These are phyloP conservation scores for Nineta flava DNA, from an alignment of 2,888 invertebrate genomes.

Conservation along the genomic window DNA sequence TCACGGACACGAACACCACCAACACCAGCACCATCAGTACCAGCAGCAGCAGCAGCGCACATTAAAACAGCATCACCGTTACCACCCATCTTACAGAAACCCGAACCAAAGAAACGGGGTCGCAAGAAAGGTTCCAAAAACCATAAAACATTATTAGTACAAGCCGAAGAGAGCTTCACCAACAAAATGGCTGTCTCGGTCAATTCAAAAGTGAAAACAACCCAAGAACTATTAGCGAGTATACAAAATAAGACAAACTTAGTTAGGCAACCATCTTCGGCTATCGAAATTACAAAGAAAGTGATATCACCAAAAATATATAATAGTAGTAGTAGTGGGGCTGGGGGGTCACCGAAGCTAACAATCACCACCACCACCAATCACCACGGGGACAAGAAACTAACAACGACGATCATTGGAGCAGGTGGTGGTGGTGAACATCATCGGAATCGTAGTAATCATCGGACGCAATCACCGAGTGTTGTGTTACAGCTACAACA, in stretches of 20 bases:
- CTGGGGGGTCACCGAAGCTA: background rate
- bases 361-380: background rate
- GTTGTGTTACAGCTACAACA: no score
- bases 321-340: no score
- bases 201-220: slow-evolving; percentile 53
- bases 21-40: slow-evolving; percentile 5
- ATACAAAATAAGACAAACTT: slow-evolving; percentile 33
- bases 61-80: slow-evolving; percentile 14
- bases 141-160: slow-evolving; percentile 31
- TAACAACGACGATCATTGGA: slow-evolving; percentile 16
- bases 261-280: background rate
- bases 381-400: slow-evolving; percentile 17
- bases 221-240: slow-evolving; percentile 65
- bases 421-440: background rate
- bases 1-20: background rate
- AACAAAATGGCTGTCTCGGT: slow-evolving; percentile 41
- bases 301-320: background rate
- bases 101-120: slow-evolving; percentile 36
- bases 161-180: slow-evolving; percentile 36
- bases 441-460: no score
- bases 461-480: background rate
- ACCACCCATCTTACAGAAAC: slow-evolving; percentile 13
- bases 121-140: slow-evolving; percentile 41
- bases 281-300: slow-evolving; percentile 1
- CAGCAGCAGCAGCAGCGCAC: slow-evolving; percentile 4